These are phyloP conservation scores for Bryconaethiops microstoma DNA, from an alignment of 2,797 vertebrate genomes.

Conservation along the genomic window DNA sequence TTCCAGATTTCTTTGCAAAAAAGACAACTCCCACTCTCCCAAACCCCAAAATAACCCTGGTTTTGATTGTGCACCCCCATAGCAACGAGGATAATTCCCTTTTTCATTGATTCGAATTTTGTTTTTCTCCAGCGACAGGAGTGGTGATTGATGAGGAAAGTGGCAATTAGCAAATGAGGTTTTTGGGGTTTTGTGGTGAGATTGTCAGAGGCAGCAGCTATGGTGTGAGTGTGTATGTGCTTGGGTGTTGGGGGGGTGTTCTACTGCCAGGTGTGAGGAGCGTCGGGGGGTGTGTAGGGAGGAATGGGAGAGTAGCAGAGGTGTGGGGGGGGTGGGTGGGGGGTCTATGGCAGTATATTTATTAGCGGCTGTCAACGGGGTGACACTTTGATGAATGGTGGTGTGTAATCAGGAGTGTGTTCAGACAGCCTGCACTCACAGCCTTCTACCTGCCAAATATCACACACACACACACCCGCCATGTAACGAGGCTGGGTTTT, in stretches of 20 bases:
- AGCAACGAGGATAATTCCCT: too few relatives aligned
- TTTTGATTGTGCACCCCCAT: too few relatives aligned
- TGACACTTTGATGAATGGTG: constrained; percentile 99
- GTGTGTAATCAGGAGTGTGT: constrained; percentile 95
- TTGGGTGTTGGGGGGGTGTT: constrained; percentile 58
- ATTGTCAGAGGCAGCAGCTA: constrained; percentile 36
- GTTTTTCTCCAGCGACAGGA: constrained; percentile 80
- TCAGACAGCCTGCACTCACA: constrained; percentile 94
- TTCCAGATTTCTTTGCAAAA: constrained; percentile 62
- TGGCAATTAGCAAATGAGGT: constrained; percentile 99
- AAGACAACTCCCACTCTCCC: too few relatives aligned
- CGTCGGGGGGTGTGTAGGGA: constrained; percentile 27
- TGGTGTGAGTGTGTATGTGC: constrained; percentile 34
- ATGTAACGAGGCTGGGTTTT: constrained; percentile 41
- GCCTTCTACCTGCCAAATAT: constrained; percentile 91
- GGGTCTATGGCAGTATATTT: constrained; percentile 98
- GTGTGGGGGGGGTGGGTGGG: constrained; percentile 81
- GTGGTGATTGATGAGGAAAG: constrained; percentile 94
- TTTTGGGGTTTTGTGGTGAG: constrained; percentile 72
- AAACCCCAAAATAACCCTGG: too few relatives aligned
- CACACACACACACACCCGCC: constrained; percentile 68
- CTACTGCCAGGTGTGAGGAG: constrained; percentile 85
- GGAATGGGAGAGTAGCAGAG: constrained; percentile 77
- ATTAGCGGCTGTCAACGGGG: constrained; percentile 99
- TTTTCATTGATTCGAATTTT: too few relatives aligned